phyloP scores from a whole-genome alignment of 2,797 vertebrate genomes.

The Pogoniulus pusillus region DNA sequence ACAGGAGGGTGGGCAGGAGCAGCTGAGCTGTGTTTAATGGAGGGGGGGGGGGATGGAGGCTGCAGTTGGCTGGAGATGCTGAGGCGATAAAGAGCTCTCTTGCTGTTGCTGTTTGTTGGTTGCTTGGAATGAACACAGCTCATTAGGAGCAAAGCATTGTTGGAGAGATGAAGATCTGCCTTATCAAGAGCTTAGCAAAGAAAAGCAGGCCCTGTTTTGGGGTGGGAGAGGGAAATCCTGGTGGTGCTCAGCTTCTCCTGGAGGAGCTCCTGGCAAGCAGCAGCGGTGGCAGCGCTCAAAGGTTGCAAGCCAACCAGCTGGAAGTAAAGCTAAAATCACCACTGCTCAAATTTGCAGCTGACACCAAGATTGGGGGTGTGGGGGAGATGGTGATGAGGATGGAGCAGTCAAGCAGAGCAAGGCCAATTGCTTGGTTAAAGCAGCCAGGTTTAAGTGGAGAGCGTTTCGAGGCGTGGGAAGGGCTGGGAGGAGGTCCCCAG shows the following conservation, averaged over 20 bases:
- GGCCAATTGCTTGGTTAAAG: conserved; percentile 34
- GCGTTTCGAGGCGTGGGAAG: neutral
- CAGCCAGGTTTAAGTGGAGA: conserved; percentile 6
- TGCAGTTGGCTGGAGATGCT: neutral
- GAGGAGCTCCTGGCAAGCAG: neutral
- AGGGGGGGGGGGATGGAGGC: neutral
- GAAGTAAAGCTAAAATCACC: conserved; percentile 55
- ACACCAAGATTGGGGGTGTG: neutral
- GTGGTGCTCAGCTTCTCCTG: neutral
- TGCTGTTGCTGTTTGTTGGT: neutral
- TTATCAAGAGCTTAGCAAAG: neutral
- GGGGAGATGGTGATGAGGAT: conserved; percentile 35
- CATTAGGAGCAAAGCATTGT: neutral
- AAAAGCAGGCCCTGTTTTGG: neutral
- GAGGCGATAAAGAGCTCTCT: neutral
- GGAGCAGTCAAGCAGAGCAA: conserved; percentile 46
- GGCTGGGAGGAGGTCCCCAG: too few species aligned
- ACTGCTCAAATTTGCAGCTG: conserved; percentile 28
- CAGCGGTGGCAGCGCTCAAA: neutral
- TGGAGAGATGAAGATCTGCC: neutral
- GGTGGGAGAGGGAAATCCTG: too few species aligned
- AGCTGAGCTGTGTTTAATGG: neutral
- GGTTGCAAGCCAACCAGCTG: neutral
- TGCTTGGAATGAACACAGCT: neutral
- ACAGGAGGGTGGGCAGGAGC: neutral